Evolutionary conservation across 2,888 invertebrate genomes (phyloP), one percentile per base, ranked within the genome.

Genomic region (Drosophila tripunctata): DNA sequence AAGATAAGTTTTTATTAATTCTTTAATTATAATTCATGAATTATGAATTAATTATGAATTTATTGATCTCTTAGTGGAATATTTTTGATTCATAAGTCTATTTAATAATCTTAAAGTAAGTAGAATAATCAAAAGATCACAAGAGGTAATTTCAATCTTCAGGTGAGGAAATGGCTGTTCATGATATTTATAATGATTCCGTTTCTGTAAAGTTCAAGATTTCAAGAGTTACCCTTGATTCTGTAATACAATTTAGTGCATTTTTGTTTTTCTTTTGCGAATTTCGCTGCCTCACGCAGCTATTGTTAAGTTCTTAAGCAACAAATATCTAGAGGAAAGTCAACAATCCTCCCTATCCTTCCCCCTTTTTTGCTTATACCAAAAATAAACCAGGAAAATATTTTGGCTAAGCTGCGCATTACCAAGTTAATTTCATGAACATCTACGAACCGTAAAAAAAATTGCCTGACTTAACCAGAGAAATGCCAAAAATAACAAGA

Each of bases 401-500:
- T 57, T 55, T 12, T 50, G 55, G 67, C 76, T 74, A 71, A 74
- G 74, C 72, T 76, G 67, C 57, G 72, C 74, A 75, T 77, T 75
- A 72, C 62, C 67, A 68, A 78, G 78, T 77, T 77, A 78, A 77
- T 77, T 77, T 74, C 78, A 60, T 45, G 66, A 74, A 24, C 58
- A 67, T 51, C 70, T 57, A 60, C 71, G 57, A 63, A 64, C 55
- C 72, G 61, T 58, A 51, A 57, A 66, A 45, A 51, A 64, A 64
- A 56, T 60, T 56, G 68, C 60, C 69, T 77, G 83, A 87, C 79
- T 85, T 82, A 82, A 82, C 78, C 82, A 86, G 73, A 82, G 76
- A 85, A 83, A 86, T 79, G 77, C 79, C 74, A 72, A 71, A 66
- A 83, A 83, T 33, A 63, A 43, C 45, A 15, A 15, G 15, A n/a